Evolutionary conservation across 2,888 invertebrate species (phyloP), one percentile per base, ranked within the genome.

Genomic region (Metellina segmentata): DNA sequence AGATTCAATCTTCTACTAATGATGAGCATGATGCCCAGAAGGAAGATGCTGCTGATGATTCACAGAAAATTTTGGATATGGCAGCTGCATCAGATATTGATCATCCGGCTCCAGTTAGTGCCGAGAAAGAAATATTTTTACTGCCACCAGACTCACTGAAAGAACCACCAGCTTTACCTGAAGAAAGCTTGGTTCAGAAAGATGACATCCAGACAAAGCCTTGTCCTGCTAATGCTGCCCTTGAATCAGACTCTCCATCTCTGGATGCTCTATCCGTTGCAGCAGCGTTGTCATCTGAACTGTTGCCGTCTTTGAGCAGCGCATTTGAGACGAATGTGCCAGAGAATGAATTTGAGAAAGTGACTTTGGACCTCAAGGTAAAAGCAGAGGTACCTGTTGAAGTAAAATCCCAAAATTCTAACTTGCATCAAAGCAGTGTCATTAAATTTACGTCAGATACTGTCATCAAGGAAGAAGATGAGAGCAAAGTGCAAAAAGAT

Each of bases 401-500:
- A 13, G 61, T 5, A 11, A 61, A 7, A 9, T 61, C 61, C 61
- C 61, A 7, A 6, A 16, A 61, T 16, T 16, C 7, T 8, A 61
- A 61, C 61, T 16, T 61, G 6, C 5, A 11, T 6, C 11, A 16
- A 5, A 16, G 5, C 11, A 61, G 11, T 61, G 9, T 16, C 51
- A 52, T 6, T 11, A 19, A 20, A 5, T 9, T 20, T 9, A 11
- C 53, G 1, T 81, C 16, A 1, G 61, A 61, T 61, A 16, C 61
- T 61, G 9, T 61, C 16, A 16, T 61, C 16, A 61, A 61, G 61
- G 61, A 81, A 81, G 81, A 88, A 81, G n/a, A 11, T 61, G 61
- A 16, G 61, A 61, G 34, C 34, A 34, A 34, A 34, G 34, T 2
- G 34, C 34, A 61, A 61, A 16, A 61, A 16, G 61, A 53, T 34